phyloP scores from a whole-genome alignment of 2,888 invertebrate species.

The Ephialtes manifestator region DNA sequence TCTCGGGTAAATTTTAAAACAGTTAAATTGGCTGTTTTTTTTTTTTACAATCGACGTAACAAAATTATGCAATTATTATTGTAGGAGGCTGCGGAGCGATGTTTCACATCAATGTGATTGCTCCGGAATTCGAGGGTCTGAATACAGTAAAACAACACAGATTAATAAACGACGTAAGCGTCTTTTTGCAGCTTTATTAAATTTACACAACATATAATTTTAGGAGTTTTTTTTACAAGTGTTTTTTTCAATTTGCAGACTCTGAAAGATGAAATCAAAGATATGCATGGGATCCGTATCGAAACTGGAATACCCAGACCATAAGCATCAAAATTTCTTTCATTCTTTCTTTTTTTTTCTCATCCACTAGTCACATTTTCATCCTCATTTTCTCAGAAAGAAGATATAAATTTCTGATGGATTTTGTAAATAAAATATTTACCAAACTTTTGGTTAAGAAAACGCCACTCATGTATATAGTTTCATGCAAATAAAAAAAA shows the following conservation, averaged over 20 bases:
- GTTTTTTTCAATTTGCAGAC: constrained; percentile 85
- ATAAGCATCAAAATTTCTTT: not conserved
- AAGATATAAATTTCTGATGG: constrained; percentile 8
- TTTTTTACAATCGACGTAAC: too few relatives aligned
- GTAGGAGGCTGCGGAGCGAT: constrained; percentile 93
- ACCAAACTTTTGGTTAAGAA: not conserved
- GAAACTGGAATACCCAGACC: constrained; percentile 87
- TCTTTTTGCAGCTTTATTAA: not conserved
- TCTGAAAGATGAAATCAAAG: constrained; percentile 92
- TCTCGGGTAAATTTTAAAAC: constrained; percentile 87
- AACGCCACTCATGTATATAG: constrained; percentile 55
- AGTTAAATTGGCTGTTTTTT: not conserved
- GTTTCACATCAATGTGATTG: constrained; percentile 91
- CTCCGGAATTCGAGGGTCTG: constrained; percentile 90
- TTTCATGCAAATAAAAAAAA: constrained; percentile 39
- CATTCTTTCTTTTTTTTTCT: not conserved
- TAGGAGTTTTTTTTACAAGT: constrained; percentile 9
- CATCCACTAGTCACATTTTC: constrained; percentile 8
- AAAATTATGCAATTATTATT: constrained; percentile 62
- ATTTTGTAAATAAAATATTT: constrained; percentile 49
- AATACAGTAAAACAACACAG: constrained; percentile 92
- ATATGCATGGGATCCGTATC: constrained; percentile 94
- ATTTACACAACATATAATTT: too few relatives aligned
- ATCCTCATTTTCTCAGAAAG: not conserved
- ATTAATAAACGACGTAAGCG: constrained; percentile 89